phyloP scores from a whole-genome alignment of 2,113 vertebrate species.

The Thalassarche chlororhynchos region DNA sequence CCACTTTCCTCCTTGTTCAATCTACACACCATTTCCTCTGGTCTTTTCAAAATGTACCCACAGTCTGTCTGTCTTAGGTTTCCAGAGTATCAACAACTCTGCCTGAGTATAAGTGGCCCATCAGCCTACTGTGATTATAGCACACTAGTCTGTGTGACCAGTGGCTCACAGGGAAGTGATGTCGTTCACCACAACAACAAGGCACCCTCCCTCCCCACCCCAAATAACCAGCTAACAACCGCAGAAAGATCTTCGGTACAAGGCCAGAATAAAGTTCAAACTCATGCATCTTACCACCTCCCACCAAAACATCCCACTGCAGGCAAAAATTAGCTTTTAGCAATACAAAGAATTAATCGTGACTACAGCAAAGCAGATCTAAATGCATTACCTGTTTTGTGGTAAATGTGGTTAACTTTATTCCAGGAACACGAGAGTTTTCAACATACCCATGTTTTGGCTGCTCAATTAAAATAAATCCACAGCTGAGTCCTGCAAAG shows the following conservation, averaged over 20 bases:
- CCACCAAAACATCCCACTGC: background rate
- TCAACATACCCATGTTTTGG: slow-evolving; percentile 84
- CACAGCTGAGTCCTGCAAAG: slow-evolving; percentile 83
- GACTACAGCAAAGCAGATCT: background rate
- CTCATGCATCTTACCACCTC: background rate
- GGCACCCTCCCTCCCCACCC: background rate
- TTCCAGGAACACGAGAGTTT: slow-evolving; percentile 79
- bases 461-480: slow-evolving; percentile 80
- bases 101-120: background rate
- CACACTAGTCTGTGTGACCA: background rate
- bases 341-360: background rate
- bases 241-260: background rate
- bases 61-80: background rate
- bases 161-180: background rate
- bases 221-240: background rate
- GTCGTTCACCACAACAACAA: background rate
- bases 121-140: no score
- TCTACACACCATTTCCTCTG: background rate
- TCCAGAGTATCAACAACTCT: background rate
- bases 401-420: slow-evolving; percentile 80
- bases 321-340: background rate
- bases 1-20: background rate
- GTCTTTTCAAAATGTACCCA: background rate
- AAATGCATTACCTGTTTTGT: slow-evolving; percentile 83
- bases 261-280: background rate